Percentiles rank a stretch among this genome's conserved stretches.
phyloP scores from a whole-genome alignment of 2,113 vertebrate genomes.

The Irena cyanogastra region DNA sequence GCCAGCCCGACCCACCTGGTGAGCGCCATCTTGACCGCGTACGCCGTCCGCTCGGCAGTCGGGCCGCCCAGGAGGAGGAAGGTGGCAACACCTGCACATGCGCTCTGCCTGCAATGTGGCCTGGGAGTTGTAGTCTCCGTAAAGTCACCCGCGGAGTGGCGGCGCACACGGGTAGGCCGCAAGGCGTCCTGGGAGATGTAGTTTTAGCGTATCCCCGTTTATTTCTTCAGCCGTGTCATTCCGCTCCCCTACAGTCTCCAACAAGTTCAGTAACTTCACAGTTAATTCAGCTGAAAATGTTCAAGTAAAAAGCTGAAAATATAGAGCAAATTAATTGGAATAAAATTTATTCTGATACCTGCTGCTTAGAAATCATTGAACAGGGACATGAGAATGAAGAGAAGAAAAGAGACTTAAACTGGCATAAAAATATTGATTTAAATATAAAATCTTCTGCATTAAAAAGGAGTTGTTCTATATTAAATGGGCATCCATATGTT shows the following conservation, averaged over 20 bases:
- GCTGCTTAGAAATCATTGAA: not conserved
- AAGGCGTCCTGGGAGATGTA: rapidly evolving
- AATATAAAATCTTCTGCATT: not conserved
- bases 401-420: not conserved
- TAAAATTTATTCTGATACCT: not conserved
- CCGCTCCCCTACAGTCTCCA: not conserved
- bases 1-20: slow-evolving; percentile 71
- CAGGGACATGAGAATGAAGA: not conserved
- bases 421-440: not conserved
- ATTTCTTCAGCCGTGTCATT: too few relatives aligned
- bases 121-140: slow-evolving; percentile 23
- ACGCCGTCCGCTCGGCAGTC: not conserved
- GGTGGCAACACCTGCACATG: rapidly evolving
- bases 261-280: not conserved
- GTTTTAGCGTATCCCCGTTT: not conserved
- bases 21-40: slow-evolving; percentile 83
- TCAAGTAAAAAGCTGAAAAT: not conserved
- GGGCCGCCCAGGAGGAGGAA: not conserved
- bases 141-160: rapidly evolving
- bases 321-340: not conserved
- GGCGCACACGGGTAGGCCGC: rapidly evolving
- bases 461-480: not conserved
- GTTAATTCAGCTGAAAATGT: not conserved
- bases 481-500: not conserved
- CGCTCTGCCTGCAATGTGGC: rapidly evolving